These are phyloP conservation scores for Mercenaria mercenaria DNA, from an alignment of 1,140 invertebrate species.

Conservation along the genomic window DNA sequence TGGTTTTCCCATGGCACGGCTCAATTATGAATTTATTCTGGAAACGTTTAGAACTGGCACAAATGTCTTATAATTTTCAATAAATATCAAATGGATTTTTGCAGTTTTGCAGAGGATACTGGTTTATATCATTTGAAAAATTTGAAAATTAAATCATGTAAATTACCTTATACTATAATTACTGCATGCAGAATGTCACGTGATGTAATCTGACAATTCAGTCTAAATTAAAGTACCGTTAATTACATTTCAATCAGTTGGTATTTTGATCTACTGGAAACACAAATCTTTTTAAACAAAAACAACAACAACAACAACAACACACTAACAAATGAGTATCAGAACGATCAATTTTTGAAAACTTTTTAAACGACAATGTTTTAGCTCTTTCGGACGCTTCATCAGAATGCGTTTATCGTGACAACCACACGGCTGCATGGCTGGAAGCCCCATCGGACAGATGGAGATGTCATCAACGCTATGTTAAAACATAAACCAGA, in stretches of 20 bases:
- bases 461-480: constrained; percentile 53
- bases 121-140: background rate
- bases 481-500: constrained; percentile 57
- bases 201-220: background rate
- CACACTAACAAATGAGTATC: no score
- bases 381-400: constrained; percentile 1
- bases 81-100: no score
- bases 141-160: background rate
- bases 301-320: no score
- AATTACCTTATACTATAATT: background rate
- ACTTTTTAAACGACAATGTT: no score
- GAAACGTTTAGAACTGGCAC: no score
- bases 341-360: no score
- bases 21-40: no score
- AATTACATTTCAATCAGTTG: background rate
- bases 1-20: no score
- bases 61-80: no score
- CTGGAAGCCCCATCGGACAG: constrained; percentile 46
- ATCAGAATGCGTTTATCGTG: constrained; percentile 37
- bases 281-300: no score
- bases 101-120: no score
- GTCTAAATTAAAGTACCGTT: background rate
- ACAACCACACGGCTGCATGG: constrained; percentile 25
- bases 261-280: no score
- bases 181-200: background rate